A percentile compares a stretch with the other conserved stretches of the same genome.
Conservation (phyloP, 2,113 vertebrate genomes). For the Vicugna pacos region DNA sequence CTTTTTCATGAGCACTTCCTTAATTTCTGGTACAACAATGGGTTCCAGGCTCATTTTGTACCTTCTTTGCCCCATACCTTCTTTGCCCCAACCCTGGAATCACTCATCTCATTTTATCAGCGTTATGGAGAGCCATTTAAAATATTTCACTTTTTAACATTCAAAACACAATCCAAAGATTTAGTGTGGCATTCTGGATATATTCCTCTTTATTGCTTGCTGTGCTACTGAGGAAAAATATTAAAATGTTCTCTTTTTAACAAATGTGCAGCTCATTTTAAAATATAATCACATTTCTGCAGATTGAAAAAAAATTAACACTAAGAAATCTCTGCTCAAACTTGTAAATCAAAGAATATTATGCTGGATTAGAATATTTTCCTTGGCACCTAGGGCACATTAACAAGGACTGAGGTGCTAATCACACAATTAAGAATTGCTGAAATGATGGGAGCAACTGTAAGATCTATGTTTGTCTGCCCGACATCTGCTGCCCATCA, state of each 20-base stretch:
- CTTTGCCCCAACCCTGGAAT: background rate
- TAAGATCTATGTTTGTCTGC: conserved; percentile 45
- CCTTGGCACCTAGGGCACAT: background rate
- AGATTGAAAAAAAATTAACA: conserved; percentile 12
- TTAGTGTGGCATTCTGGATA: background rate
- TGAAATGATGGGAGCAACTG: conserved; percentile 15
- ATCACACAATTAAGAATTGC: conserved; percentile 45
- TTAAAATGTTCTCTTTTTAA: background rate
- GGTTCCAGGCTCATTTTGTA: background rate
- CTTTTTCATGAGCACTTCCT: background rate
- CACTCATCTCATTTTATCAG: background rate
- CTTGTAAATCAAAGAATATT: conserved; percentile 56
- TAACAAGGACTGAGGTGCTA: conserved; percentile 55
- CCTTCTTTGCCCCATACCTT: background rate
- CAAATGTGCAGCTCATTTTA: background rate
- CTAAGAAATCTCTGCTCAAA: conserved; percentile 28
- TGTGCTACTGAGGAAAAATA: conserved; percentile 27
- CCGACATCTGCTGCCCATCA: background rate
- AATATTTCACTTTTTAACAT: background rate
- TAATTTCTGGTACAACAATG: background rate
- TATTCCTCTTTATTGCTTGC: background rate
- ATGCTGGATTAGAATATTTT: background rate
- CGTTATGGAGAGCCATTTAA: background rate
- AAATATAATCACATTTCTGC: background rate
- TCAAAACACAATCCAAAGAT: background rate